Evolutionary conservation across 2,113 vertebrate species (phyloP).

Genomic region (Nerophis lumbriciformis): DNA sequence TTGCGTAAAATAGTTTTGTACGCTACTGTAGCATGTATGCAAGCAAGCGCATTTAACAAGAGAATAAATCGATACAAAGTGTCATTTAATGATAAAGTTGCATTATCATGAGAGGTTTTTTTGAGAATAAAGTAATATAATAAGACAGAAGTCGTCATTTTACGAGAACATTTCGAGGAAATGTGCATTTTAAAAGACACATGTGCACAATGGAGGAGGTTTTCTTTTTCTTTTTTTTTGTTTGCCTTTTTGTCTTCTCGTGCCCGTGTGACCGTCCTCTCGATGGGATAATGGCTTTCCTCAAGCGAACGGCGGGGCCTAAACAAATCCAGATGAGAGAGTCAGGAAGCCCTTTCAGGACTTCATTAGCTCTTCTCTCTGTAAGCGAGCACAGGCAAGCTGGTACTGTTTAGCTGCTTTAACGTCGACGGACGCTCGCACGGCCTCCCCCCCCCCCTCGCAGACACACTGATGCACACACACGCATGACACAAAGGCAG

Average conservation of each 20-base stretch:
- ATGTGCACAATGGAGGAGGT: neutral
- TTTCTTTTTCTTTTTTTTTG: neutral
- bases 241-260: conserved; percentile 28
- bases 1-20: no score
- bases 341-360: conserved; percentile 78
- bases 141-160: neutral
- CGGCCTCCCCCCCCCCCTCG: conserved; percentile 52
- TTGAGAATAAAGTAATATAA: neutral
- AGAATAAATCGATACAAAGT: no score
- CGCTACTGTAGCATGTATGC: no score
- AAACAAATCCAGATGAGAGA: conserved; percentile 77
- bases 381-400: conserved; percentile 70
- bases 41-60: no score
- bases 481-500: conserved; percentile 15
- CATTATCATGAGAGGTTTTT: no score
- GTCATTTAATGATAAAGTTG: no score
- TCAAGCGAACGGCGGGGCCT: conserved; percentile 56
- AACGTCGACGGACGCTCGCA: conserved; percentile 74
- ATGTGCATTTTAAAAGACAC: neutral
- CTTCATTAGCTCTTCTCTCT: conserved; percentile 74
- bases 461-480: conserved; percentile 41
- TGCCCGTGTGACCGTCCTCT: conserved; percentile 62
- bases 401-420: conserved; percentile 78
- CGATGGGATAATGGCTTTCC: conserved; percentile 73
- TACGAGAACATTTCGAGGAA: neutral